A percentile compares a stretch with the other conserved stretches of the same genome.
Conservation (phyloP, 2,113 vertebrate species). For the Mionectes macconnelli region DNA sequence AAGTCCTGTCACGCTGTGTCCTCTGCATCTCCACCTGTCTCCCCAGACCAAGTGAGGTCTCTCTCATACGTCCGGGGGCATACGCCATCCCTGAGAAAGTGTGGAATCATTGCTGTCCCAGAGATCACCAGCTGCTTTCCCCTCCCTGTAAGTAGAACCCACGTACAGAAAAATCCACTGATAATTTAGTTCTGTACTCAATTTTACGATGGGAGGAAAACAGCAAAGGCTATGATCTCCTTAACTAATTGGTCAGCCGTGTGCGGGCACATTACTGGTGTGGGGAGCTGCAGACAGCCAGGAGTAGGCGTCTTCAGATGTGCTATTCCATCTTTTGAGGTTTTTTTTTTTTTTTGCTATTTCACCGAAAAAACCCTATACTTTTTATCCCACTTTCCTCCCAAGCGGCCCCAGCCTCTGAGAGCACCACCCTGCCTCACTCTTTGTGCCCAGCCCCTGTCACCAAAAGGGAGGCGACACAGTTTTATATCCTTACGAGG, state of each 20-base stretch:
- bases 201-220: background rate
- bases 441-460: background rate
- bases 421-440: background rate
- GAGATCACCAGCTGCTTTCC: background rate
- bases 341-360: background rate
- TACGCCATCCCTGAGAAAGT: background rate
- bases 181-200: fast-evolving
- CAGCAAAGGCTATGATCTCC: background rate
- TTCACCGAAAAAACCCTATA: background rate
- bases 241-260: background rate
- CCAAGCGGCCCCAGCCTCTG: background rate
- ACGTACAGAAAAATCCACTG: too few relatives aligned
- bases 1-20: background rate
- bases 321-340: background rate
- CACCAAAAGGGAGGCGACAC: background rate
- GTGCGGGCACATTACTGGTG: background rate
- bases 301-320: background rate
- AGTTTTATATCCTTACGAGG: constrained; percentile 14
- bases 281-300: background rate
- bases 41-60: background rate
- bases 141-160: background rate
- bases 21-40: background rate
- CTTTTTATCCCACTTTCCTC: background rate
- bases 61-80: fast-evolving
- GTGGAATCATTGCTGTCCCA: background rate